Evolutionary conservation across 2,888 invertebrate species (phyloP).

Genomic region (Acleris holmiana): DNA sequence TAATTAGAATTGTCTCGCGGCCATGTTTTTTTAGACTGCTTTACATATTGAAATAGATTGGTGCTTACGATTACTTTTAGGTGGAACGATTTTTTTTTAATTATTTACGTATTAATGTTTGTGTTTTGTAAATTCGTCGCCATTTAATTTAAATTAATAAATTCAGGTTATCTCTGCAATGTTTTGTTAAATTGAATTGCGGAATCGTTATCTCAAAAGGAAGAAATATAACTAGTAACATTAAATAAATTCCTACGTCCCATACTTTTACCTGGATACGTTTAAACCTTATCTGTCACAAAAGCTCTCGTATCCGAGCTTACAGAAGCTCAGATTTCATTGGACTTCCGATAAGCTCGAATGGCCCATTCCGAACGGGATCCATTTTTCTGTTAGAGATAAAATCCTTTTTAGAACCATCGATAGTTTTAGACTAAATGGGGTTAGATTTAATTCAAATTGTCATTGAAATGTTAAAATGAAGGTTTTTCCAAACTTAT

Average conservation of each 20-base stretch:
- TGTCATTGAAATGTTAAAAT: background rate
- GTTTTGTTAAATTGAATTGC: too few species aligned
- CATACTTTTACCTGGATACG: conserved; percentile 1
- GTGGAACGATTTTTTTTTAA: background rate
- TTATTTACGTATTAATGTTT: background rate
- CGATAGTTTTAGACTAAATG: conserved; percentile 15
- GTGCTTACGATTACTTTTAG: conserved; percentile 1
- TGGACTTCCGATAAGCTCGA: conserved; percentile 13
- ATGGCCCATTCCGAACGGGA: conserved; percentile 10
- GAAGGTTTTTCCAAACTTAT: too few species aligned
- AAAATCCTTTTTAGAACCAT: conserved; percentile 11
- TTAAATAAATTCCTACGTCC: background rate
- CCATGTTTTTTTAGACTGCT: conserved; percentile 45
- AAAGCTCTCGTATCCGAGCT: conserved; percentile 8
- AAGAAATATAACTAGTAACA: too few species aligned
- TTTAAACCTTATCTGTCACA: conserved; percentile 11
- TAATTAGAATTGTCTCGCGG: conserved; percentile 47
- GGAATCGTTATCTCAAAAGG: too few species aligned
- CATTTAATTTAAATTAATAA: too few species aligned
- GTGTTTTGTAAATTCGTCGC: too few species aligned
- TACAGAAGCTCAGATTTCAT: conserved; percentile 20
- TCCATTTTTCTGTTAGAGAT: conserved; percentile 22
- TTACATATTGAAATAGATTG: background rate
- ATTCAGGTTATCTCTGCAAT: too few species aligned
- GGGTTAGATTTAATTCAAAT: conserved; percentile 9